A percentile compares a stretch with the other conserved stretches of the same genome.
Evolutionary conservation across 2,888 invertebrate genomes (phyloP).

Genomic region (Drosophila pseudotakahashii): DNA sequence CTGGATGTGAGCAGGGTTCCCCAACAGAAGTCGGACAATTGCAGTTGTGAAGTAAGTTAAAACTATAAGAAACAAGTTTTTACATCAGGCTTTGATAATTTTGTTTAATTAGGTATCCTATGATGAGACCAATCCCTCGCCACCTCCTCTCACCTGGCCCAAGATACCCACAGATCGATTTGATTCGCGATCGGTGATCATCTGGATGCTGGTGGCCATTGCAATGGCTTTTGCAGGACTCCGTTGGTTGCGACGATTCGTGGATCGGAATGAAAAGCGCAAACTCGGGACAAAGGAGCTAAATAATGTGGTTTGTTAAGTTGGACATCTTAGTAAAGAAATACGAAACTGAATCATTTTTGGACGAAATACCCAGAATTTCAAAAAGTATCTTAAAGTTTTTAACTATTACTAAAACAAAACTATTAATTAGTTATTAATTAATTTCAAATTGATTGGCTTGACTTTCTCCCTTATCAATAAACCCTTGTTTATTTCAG

Average conservation of each 20-base stretch:
- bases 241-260: conserved; percentile 68
- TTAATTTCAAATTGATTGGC: background rate
- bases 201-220: conserved; percentile 82
- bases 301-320: conserved; percentile 44
- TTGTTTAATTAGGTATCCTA: conserved; percentile 10
- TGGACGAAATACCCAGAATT: too few species aligned
- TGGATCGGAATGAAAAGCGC: conserved; percentile 64
- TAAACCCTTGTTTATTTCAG: conserved; percentile 40
- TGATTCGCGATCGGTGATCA: conserved; percentile 82
- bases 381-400: too few species aligned
- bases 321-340: too few species aligned
- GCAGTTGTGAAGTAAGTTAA: conserved; percentile 54
- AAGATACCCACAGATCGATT: conserved; percentile 78
- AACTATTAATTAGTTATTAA: too few species aligned
- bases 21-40: background rate
- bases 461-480: conserved; percentile 15
- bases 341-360: too few species aligned
- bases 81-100: background rate
- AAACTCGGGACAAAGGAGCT: conserved; percentile 6
- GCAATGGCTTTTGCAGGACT: conserved; percentile 79
- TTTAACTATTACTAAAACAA: too few species aligned
- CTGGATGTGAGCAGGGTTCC: conserved; percentile 58
- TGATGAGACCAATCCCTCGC: conserved; percentile 47
- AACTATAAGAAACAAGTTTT: background rate
- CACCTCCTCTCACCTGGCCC: conserved; percentile 77